Conservation (phyloP, 1,140 invertebrate genomes). For the Geopemphigus sp. region DNA sequence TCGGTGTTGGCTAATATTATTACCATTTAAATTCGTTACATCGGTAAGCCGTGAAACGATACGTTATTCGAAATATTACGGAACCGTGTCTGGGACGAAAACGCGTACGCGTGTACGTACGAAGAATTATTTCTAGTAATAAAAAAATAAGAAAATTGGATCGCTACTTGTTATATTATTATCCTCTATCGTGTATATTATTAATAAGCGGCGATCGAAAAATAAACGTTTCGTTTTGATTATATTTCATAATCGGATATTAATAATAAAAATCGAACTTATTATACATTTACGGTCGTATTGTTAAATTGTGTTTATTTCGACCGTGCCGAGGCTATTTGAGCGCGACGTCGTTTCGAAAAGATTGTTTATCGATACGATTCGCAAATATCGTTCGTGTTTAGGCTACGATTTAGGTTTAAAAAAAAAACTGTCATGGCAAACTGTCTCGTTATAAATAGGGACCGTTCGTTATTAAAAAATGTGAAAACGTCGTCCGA, state of each 20-base stretch:
- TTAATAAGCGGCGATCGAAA: background rate
- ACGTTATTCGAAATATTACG: no score
- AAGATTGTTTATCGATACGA: slow-evolving; percentile 16
- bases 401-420: slow-evolving; percentile 26
- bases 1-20: no score
- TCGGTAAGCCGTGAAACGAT: no score
- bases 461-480: background rate
- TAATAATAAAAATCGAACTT: background rate
- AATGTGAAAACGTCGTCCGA: background rate
- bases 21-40: no score
- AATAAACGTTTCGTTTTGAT: slow-evolving; percentile 23
- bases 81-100: no score
- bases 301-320: background rate
- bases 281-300: background rate
- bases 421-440: slow-evolving; percentile 48
- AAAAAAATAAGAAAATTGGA: background rate
- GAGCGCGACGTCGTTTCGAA: slow-evolving; percentile 24
- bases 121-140: background rate
- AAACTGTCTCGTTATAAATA: slow-evolving; percentile 25
- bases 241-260: slow-evolving; percentile 23
- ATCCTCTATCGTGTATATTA: no score
- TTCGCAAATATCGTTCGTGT: slow-evolving; percentile 24
- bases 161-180: background rate
- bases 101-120: no score
- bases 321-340: slow-evolving; percentile 16